Evolutionary conservation across 2,797 vertebrate species (phyloP), one percentile per base, ranked within the genome.

Genomic region (Microctenopoma lineatum): DNA sequence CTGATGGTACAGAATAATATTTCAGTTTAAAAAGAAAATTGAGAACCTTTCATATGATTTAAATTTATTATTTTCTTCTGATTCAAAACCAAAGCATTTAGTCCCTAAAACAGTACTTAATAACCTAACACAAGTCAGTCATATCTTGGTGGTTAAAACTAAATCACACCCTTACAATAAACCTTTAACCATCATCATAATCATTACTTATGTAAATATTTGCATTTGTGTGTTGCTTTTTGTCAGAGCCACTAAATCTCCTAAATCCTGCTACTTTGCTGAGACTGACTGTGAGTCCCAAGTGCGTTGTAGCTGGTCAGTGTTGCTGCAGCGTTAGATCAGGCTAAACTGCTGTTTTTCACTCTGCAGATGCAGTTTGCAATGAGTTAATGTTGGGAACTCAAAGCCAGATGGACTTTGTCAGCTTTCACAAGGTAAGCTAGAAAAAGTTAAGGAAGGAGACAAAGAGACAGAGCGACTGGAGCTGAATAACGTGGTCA

Each of bases 351-450:
- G 11, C 16, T 70, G 51, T 81, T 81, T 85, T 62, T 88, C 67
- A 71, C 77, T 59, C 59, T 57, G 45, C 90, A 94, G 92, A 79
- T 73, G 63, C 79, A 73, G 75, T 45, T 81, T 59, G 68, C 83
- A 83, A 45, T 72, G 88, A 87, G 27, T 26, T 78, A 55, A 77
- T 50, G 54, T 52, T 51, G 52, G 86, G 29, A 86, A 67, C 56
- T 45, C 60, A n/a, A 64, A 66, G 82, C 66, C 71, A 73, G 70
- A 80, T 70, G 50, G 77, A 76, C 60, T 79, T 80, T 77, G 67
- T 61, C 80, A 77, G 68, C 61, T 42, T 80, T 77, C 62, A 39
- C 39, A 84, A 88, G 91, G 92, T 92, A 90, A 89, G 83, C 68
- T 7, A 59, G 69, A 74, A 45, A 79, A 42, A 66, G 36, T 48